These are phyloP conservation scores for Zophobas morio DNA, from an alignment of 1,140 invertebrate genomes.

Conservation along the genomic window DNA sequence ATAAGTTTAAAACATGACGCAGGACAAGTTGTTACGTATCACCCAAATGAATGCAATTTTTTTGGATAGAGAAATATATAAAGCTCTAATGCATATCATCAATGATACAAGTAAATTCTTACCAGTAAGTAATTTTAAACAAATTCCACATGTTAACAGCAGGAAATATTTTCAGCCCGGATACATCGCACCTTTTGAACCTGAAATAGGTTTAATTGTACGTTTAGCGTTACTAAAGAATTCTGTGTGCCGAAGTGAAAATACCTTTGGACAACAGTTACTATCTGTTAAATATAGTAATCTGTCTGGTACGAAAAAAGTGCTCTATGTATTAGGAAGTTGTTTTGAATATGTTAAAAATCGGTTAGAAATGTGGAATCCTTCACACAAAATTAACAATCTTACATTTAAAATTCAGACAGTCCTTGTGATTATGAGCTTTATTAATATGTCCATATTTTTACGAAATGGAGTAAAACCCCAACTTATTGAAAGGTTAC, in stretches of 20 bases:
- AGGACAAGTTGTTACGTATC: conserved; percentile 63
- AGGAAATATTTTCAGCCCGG: conserved; percentile 60
- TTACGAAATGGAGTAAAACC: conserved; percentile 63
- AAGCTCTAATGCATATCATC: conserved; percentile 59
- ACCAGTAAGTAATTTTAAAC: conserved; percentile 60
- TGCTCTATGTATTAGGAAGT: conserved; percentile 57
- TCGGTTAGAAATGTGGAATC: conserved; percentile 59
- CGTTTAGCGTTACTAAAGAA: conserved; percentile 60
- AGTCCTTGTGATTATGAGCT: conserved; percentile 59
- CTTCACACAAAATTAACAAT: conserved; percentile 56
- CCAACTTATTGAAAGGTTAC: conserved; percentile 62
- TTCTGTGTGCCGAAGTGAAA: conserved; percentile 59
- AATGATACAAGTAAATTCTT: conserved; percentile 59
- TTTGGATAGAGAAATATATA: conserved; percentile 65
- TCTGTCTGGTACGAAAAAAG: conserved; percentile 59
- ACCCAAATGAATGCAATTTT: conserved; percentile 66
- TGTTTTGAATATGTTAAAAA: conserved; percentile 62
- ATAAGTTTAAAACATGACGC: conserved; percentile 51
- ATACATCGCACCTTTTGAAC: conserved; percentile 54
- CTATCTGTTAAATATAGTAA: conserved; percentile 65
- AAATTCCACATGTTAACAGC: conserved; percentile 29
- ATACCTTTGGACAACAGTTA: conserved; percentile 66
- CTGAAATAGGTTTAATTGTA: conserved; percentile 63
- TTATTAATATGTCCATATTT: conserved; percentile 65
- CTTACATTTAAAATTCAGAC: conserved; percentile 54